Percentiles rank a stretch among this genome's conserved stretches.
Conservation (phyloP, 2,113 vertebrate species). For the Thamnaconus septentrionalis region DNA sequence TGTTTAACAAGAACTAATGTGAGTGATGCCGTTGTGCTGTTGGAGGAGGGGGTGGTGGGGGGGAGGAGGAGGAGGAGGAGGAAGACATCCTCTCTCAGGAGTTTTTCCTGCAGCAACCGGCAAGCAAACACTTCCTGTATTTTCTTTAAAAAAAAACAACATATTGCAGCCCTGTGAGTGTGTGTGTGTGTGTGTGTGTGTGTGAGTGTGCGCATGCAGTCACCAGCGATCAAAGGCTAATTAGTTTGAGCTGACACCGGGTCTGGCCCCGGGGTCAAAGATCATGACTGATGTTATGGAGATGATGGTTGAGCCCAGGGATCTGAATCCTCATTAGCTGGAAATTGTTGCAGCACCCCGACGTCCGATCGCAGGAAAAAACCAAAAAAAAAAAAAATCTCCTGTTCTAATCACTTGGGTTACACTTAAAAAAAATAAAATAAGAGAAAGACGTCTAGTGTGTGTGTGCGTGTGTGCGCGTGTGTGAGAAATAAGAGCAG, state of each 20-base stretch:
- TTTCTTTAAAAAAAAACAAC: too few species aligned
- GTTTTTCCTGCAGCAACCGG: too few species aligned
- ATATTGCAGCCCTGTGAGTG: too few species aligned
- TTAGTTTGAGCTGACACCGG: constrained; percentile 78
- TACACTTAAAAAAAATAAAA: constrained; percentile 5
- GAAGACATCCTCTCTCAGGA: too few species aligned
- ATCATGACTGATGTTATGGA: constrained; percentile 72
- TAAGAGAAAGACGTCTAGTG: not conserved
- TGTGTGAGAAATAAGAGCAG: not conserved
- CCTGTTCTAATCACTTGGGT: constrained; percentile 35
- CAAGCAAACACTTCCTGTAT: too few species aligned
- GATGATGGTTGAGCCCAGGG: constrained; percentile 69
- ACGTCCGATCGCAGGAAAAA: constrained; percentile 46
- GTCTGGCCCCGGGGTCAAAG: constrained; percentile 74
- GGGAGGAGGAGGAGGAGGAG: too few species aligned
- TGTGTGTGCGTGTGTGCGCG: too few species aligned
- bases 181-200: too few species aligned
- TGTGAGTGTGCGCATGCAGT: constrained; percentile 40
- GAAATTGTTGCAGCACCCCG: constrained; percentile 48
- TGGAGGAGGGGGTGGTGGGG: too few species aligned
- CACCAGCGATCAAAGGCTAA: constrained; percentile 77
- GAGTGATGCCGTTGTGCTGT: constrained; percentile 15
- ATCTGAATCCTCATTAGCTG: constrained; percentile 74
- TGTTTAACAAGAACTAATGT: constrained; percentile 25
- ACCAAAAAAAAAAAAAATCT: constrained; percentile 14